phyloP scores from a whole-genome alignment of 2,113 vertebrate genomes.

The Brachypteracias leptosomus region DNA sequence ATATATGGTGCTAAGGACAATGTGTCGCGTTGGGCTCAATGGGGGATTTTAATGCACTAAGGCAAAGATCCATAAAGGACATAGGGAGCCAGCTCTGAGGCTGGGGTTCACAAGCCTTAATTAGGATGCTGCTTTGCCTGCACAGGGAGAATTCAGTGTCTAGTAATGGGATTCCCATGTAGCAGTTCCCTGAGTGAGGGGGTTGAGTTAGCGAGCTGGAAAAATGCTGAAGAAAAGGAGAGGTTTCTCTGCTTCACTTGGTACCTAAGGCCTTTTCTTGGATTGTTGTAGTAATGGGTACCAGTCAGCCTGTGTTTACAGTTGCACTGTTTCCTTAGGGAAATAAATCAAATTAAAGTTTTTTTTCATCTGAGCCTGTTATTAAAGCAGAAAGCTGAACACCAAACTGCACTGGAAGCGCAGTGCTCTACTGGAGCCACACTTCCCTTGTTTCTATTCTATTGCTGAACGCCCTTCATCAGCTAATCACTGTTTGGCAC shows the following conservation, averaged over 20 bases:
- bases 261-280: neutral
- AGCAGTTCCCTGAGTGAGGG: neutral
- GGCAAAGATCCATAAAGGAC: neutral
- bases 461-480: conserved; percentile 6
- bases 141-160: neutral
- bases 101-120: neutral
- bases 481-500: conserved; percentile 44
- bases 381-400: neutral
- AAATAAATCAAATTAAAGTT: conserved; percentile 3
- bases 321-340: neutral
- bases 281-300: neutral
- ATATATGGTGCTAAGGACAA: neutral
- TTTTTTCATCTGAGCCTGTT: neutral
- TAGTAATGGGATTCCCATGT: neutral
- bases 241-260: neutral
- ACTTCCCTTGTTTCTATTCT: neutral
- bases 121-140: neutral
- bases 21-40: fast-evolving
- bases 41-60: neutral
- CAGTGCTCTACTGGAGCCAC: neutral
- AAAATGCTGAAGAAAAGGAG: neutral
- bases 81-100: neutral
- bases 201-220: neutral
- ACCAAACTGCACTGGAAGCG: neutral
- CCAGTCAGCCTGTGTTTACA: neutral